Conservation (phyloP, 2,113 vertebrate genomes). For the Martes martes region DNA sequence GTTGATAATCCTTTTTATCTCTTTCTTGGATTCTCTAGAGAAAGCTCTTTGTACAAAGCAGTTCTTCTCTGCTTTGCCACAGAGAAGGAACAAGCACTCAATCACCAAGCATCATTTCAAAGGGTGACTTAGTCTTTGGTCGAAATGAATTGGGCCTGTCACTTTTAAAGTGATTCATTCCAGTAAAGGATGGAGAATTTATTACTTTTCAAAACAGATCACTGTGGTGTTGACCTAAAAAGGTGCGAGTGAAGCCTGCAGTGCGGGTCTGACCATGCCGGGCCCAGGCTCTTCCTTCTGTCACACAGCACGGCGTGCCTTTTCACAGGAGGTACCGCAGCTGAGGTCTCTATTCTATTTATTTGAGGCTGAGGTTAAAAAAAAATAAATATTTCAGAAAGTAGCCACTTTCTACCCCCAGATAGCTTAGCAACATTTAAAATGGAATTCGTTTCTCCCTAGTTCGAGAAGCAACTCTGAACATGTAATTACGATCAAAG, state of each 20-base stretch:
- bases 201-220: slow-evolving; percentile 26
- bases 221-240: slow-evolving; percentile 22
- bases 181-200: slow-evolving; percentile 1
- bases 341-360: neutral
- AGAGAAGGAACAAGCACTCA: neutral
- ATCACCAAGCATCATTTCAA: neutral
- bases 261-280: neutral
- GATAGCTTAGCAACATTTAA: neutral
- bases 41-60: neutral
- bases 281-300: neutral
- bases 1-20: neutral
- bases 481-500: slow-evolving; percentile 14
- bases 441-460: neutral
- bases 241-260: neutral
- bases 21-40: neutral
- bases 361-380: neutral
- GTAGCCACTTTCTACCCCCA: neutral
- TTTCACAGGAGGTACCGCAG: neutral
- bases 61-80: neutral
- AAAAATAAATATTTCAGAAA: neutral
- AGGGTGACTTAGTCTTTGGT: slow-evolving; percentile 34
- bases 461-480: neutral
- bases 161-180: slow-evolving; percentile 42
- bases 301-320: neutral
- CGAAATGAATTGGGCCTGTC: slow-evolving; percentile 11